A percentile compares a stretch with the other conserved stretches of the same genome.
Conservation (phyloP, 2,797 vertebrate species). For the Megalops cyprinoides region DNA sequence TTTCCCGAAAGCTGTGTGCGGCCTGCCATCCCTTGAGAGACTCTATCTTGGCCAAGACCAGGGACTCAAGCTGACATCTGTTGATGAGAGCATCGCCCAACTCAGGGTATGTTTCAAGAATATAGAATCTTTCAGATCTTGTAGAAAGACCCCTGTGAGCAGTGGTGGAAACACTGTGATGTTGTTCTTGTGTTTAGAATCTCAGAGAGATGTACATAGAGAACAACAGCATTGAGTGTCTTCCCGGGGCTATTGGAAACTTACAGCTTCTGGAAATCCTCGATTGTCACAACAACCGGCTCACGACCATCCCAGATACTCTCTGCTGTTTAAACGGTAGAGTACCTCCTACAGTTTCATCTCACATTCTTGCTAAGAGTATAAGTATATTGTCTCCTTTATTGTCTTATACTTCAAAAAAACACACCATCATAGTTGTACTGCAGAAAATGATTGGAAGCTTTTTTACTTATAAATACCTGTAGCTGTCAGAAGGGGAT, state of each 20-base stretch:
- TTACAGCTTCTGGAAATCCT: slow-evolving; percentile 58
- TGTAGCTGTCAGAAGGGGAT: too few species aligned
- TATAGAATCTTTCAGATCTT: background rate
- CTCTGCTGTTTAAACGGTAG: slow-evolving; percentile 61
- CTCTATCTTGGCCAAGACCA: slow-evolving; percentile 67
- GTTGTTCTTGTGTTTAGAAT: slow-evolving; percentile 51
- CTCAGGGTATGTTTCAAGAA: slow-evolving; percentile 52
- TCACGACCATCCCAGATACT: slow-evolving; percentile 61
- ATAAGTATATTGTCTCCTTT: too few species aligned
- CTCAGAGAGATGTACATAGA: slow-evolving; percentile 68
- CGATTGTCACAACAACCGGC: slow-evolving; percentile 59
- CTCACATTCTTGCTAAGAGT: background rate
- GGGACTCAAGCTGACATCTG: slow-evolving; percentile 54
- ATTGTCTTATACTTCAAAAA: too few species aligned
- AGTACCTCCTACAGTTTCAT: background rate
- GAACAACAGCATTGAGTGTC: slow-evolving; percentile 60
- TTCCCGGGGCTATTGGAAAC: slow-evolving; percentile 53
- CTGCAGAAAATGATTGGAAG: too few species aligned
- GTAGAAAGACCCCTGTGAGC: background rate
- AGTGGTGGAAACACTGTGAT: background rate
- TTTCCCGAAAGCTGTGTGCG: slow-evolving; percentile 65
- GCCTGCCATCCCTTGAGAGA: slow-evolving; percentile 59
- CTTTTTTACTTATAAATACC: too few species aligned
- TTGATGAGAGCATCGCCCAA: slow-evolving; percentile 60
- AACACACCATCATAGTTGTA: background rate